Evolutionary conservation across 2,888 invertebrate species (phyloP).

Genomic region (Meghimatium bilineatum): DNA sequence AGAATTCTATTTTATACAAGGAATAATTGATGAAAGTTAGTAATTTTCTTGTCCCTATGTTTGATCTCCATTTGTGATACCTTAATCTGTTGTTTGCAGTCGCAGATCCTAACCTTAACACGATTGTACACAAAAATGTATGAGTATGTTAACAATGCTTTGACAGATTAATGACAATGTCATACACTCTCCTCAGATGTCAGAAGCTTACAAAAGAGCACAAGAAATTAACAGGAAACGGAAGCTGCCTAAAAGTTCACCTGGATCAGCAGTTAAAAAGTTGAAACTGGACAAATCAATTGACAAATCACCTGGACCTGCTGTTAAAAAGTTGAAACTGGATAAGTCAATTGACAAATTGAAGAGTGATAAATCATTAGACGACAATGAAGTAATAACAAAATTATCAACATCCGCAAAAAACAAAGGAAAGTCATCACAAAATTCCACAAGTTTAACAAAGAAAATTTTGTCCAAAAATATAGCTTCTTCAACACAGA

Average conservation of each 20-base stretch:
- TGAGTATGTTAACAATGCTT: too few species aligned
- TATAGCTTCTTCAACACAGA: conserved; percentile 45
- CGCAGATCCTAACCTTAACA: too few species aligned
- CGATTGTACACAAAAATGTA: too few species aligned
- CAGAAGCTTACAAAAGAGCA: conserved; percentile 61
- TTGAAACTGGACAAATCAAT: conserved; percentile 58
- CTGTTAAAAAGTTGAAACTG: conserved; percentile 60
- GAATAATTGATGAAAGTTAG: too few species aligned
- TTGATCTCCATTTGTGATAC: too few species aligned
- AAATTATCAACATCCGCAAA: conserved; percentile 21
- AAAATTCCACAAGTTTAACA: conserved; percentile 32
- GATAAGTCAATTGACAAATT: conserved; percentile 56
- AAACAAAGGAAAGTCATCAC: conserved; percentile 27
- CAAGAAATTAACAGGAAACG: conserved; percentile 59
- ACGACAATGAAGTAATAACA: not conserved
- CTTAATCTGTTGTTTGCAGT: too few species aligned
- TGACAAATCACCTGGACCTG: conserved; percentile 48
- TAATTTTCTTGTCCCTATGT: too few species aligned
- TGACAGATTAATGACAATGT: too few species aligned
- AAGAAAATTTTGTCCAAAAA: conserved; percentile 44
- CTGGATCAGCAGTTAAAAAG: conserved; percentile 55
- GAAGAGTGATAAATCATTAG: conserved; percentile 48
- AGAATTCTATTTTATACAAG: too few species aligned
- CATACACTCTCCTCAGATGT: conserved; percentile 59
- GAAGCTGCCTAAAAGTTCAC: conserved; percentile 51